Percentiles rank a stretch among this genome's conserved stretches.
These are phyloP conservation scores for Thysanoteuthis rhombus DNA, from an alignment of 2,888 invertebrate species.

Conservation along the genomic window DNA sequence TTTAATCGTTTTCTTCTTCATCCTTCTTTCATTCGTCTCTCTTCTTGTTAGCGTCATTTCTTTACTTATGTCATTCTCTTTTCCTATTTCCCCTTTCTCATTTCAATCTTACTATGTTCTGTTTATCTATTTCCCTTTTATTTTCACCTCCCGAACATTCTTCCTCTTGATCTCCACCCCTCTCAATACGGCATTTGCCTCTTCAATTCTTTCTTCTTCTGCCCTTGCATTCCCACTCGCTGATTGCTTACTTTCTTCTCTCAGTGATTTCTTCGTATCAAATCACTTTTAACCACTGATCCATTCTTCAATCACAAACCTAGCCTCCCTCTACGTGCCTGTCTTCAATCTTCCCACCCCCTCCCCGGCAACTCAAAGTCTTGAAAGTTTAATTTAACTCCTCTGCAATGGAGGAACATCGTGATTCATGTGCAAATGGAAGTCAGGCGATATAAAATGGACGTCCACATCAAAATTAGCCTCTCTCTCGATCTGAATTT, in stretches of 20 bases:
- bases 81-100: not conserved
- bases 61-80: too few relatives aligned
- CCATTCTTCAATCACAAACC: not conserved
- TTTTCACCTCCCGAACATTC: not conserved
- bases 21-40: too few relatives aligned
- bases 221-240: too few relatives aligned
- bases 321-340: not conserved
- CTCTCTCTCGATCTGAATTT: not conserved
- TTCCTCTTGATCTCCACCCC: not conserved
- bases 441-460: not conserved
- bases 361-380: not conserved
- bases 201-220: too few relatives aligned
- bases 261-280: not conserved
- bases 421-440: not conserved
- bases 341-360: not conserved
- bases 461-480: not conserved
- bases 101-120: not conserved
- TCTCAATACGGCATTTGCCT: too few relatives aligned
- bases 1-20: too few relatives aligned
- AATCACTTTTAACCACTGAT: not conserved
- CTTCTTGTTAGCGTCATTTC: too few relatives aligned
- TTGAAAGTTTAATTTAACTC: not conserved
- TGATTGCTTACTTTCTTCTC: not conserved
- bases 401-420: not conserved
- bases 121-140: rapidly evolving